A percentile compares a stretch with the other conserved stretches of the same genome.
phyloP scores from a whole-genome alignment of 2,888 invertebrate species.

The Germaria angustata region DNA sequence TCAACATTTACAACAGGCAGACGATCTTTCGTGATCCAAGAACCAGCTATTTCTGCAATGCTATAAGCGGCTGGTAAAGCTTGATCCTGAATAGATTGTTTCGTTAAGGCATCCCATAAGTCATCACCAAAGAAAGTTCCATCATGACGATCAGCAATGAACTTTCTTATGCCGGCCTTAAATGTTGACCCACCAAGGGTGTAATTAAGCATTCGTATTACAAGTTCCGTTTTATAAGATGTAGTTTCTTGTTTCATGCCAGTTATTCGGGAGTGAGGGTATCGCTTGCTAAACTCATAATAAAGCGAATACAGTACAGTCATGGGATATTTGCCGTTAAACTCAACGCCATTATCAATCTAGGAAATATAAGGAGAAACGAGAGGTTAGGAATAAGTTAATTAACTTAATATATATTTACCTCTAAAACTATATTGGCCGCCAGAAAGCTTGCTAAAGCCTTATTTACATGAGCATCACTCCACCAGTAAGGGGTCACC shows the following conservation, averaged over 20 bases:
- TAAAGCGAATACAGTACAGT: conserved; percentile 88
- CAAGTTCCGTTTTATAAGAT: conserved; percentile 87
- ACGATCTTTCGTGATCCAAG: conserved; percentile 91
- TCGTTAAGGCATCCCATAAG: conserved; percentile 87
- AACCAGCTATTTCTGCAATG: conserved; percentile 86
- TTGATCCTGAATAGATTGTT: conserved; percentile 83
- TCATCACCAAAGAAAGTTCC: conserved; percentile 89
- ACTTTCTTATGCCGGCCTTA: conserved; percentile 85
- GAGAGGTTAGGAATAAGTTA: neutral
- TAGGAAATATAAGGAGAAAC: conserved; percentile 72
- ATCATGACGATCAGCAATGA: conserved; percentile 85
- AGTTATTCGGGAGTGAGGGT: conserved; percentile 88
- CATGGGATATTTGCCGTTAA: conserved; percentile 90
- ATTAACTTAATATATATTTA: neutral
- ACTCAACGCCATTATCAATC: conserved; percentile 86
- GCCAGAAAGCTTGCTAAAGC: conserved; percentile 88
- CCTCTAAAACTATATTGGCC: conserved; percentile 84
- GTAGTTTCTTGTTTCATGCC: conserved; percentile 87
- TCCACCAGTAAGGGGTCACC: conserved; percentile 89
- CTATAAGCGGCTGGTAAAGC: conserved; percentile 82
- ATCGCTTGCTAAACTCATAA: conserved; percentile 89
- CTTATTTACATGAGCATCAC: conserved; percentile 87
- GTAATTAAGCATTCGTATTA: conserved; percentile 94
- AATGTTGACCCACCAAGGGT: conserved; percentile 90
- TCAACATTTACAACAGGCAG: conserved; percentile 87